phyloP scores from a whole-genome alignment of 2,113 vertebrate genomes.

The Acrocephalus arundinaceus region DNA sequence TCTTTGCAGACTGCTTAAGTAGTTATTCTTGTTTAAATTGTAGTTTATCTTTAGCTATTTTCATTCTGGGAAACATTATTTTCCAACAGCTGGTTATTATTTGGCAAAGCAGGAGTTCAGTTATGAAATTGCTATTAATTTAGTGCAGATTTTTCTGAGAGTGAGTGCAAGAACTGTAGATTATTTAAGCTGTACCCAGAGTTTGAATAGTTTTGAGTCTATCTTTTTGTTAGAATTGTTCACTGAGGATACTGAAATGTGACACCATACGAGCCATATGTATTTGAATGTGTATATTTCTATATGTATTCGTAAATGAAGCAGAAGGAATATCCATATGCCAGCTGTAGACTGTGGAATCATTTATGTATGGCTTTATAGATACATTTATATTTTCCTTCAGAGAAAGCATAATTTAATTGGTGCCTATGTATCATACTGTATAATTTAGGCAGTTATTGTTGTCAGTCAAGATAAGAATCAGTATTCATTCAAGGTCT shows the following conservation, averaged over 20 bases:
- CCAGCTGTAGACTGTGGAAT: not conserved
- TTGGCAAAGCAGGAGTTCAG: not conserved
- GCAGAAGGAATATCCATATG: not conserved
- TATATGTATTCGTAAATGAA: not conserved
- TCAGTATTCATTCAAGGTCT: not conserved
- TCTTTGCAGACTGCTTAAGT: not conserved
- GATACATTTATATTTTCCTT: not conserved
- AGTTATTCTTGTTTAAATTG: not conserved
- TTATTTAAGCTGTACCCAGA: not conserved
- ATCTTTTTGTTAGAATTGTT: not conserved
- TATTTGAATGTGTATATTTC: not conserved
- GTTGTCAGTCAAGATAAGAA: not conserved
- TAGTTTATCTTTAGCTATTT: not conserved
- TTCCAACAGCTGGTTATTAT: not conserved
- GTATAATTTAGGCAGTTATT: not conserved
- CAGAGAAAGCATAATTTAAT: not conserved
- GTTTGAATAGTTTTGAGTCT: not conserved
- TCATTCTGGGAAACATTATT: not conserved
- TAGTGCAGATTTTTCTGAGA: not conserved
- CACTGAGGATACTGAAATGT: not conserved
- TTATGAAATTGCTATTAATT: constrained; percentile 18
- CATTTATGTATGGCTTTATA: not conserved
- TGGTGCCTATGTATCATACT: not conserved
- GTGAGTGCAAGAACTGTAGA: not conserved
- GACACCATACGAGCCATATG: not conserved